Evolutionary conservation across 2,797 vertebrate genomes (phyloP), one percentile per base, ranked within the genome.

Genomic region (Myotis vivesi): DNA sequence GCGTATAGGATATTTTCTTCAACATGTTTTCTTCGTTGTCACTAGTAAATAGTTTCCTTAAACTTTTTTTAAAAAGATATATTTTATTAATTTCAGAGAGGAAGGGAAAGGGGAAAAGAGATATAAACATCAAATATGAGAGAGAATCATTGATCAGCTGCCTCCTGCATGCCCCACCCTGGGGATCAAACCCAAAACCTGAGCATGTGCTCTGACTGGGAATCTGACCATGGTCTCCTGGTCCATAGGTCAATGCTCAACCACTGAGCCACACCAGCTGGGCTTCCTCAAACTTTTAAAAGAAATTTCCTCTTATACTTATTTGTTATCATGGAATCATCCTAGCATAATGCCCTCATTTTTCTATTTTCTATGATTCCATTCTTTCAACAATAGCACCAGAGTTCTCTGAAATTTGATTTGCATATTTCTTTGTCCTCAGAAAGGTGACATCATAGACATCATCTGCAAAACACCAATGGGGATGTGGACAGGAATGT

Each of bases 401-500:
- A 64, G 44, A 68, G 15, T 73, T 83, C 62, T 72, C 68, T 44
- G 23, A 76, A 66, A 79, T 68, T 57, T 91, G 30, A 95, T 57
- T 62, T 88, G 7, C 41, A 23, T 86, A 5, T 93, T 30, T 94
- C 86, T 91, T 46, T 93, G 88, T 64, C 87, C 97, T 87, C 96
- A 99, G 99, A 99, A 98, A 94, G 99, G 99, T 96, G 99, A 99
- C 55, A 97, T 99, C 87, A 99, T 99, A 95, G 99, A 99, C 86
- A 99, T 99, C 85, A 99, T 99, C 89, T 98, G 98, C 96, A 99
- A 99, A 98, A 99, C 99, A 0, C 98, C 99, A 25, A 99, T 99
- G 99, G 99, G 99, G 49, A 99, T 99, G 97, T 99, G 99, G 99
- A 99, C 98, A 0, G 99, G 99, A 71, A 98, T 99, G 98, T 94